Base-by-base conservation (phyloP, 1,140 invertebrate genomes). In the Orchestia grillus region DNA sequence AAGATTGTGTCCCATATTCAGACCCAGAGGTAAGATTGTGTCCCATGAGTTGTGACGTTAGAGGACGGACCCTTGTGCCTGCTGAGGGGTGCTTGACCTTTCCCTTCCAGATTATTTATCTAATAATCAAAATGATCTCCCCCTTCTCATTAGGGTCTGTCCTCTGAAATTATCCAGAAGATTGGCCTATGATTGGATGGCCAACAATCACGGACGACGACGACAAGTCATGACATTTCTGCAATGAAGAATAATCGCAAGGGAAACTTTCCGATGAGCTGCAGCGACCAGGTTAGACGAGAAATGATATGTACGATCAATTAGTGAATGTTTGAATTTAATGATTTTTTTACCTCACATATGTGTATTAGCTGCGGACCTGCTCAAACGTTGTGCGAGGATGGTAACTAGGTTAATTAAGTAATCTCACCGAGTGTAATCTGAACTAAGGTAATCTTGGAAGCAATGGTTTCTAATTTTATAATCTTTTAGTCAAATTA, bases 61-160 rank as follows among this genome's bases (percentile, higher is more conserved):
- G n/a, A n/a, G n/a, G n/a, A n/a, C n/a, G 87, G 87, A 87, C 36
- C 87, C 41, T 40, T 87, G 8, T 41, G 87, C 36, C 87, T 36
- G 8, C 41, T 4, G 36, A 8, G 36, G 8, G 8, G 8, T 41
- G 87, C 87, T 87, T 87, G 87, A 87, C 87, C 87, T 87, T 87
- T n/a, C 87, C 87, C 41, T 87, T 41, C 87, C 87, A 11, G 36
- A 87, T 87, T 87, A 41, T 87, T 87, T 87, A 87, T 87, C 87
- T 87, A 4, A 40, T 87, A 87, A 87, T 87, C 87, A 87, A 36
- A 90, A 90, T 19, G n/a, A 90, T 90, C 88, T 41, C 36, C 88
- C 88, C 88, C 88, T 90, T 90, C 88, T 90, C 88, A 90, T 90
- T 90, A 90, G 88, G 88, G 88, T 90, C 88, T 90, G 88, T 90